Percentiles rank a stretch among this genome's conserved stretches.
These are phyloP conservation scores for Odontomyia ornata DNA, from an alignment of 2,888 invertebrate species.

Conservation along the genomic window DNA sequence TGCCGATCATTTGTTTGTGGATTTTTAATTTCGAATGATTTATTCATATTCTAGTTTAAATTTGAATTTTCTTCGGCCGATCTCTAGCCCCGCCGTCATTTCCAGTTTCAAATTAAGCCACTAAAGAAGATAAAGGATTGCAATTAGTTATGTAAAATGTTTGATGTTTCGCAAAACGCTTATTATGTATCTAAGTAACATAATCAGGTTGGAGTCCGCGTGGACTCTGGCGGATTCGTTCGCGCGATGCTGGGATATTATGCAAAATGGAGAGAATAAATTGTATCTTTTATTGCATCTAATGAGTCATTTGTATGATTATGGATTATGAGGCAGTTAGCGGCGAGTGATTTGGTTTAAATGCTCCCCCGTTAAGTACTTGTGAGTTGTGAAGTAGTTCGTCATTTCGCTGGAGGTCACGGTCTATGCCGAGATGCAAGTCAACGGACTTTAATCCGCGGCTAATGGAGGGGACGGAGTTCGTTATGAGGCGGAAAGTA, in stretches of 20 bases:
- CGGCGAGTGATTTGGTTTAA: not conserved
- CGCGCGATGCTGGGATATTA: not conserved
- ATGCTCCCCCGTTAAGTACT: not conserved
- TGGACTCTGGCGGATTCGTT: not conserved
- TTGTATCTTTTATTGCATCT: not conserved
- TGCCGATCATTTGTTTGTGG: conserved; percentile 41
- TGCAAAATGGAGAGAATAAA: not conserved
- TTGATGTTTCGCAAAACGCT: not conserved
- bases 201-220: not conserved
- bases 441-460: not conserved
- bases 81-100: conserved; percentile 12
- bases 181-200: not conserved
- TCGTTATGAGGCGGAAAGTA: not conserved
- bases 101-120: conserved; percentile 1
- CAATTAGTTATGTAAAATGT: conserved; percentile 25
- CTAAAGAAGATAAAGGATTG: conserved; percentile 35
- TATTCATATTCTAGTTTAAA: conserved; percentile 43
- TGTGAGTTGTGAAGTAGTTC: not conserved
- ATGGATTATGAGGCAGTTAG: not conserved
- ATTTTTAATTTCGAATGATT: conserved; percentile 37
- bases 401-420: not conserved
- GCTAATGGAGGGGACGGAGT: not conserved
- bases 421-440: not conserved
- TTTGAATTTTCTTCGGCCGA: conserved; percentile 31
- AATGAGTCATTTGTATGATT: conserved; percentile 38